phyloP scores from a whole-genome alignment of 2,113 vertebrate genomes.

The Smithornis capensis region DNA sequence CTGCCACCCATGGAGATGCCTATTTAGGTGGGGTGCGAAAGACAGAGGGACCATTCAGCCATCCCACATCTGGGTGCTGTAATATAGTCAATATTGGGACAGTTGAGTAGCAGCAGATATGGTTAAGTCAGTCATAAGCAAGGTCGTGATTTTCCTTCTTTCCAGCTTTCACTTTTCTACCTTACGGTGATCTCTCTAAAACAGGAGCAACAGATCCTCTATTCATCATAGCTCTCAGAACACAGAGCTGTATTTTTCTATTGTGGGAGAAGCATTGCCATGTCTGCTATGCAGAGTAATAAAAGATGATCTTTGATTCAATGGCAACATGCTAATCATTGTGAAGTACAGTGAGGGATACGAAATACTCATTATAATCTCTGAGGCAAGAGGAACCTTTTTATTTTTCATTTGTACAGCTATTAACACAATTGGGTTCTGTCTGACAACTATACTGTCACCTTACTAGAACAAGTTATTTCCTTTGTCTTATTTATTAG shows the following conservation, averaged over 20 bases:
- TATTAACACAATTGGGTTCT: neutral
- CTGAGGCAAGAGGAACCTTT: neutral
- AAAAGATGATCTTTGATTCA: neutral
- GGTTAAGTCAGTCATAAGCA: neutral
- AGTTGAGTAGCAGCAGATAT: neutral
- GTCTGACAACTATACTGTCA: neutral
- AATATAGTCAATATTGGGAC: neutral
- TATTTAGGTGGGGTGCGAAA: fast-evolving
- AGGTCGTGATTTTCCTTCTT: neutral
- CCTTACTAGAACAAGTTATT: neutral
- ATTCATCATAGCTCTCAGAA: neutral
- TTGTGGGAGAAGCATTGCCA: neutral
- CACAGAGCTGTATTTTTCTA: neutral
- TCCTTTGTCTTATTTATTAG: neutral
- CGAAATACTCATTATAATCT: neutral
- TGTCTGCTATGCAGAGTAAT: neutral
- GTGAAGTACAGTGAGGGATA: neutral
- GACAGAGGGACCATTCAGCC: neutral
- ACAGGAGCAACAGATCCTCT: neutral
- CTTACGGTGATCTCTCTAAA: neutral
- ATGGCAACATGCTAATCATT: neutral
- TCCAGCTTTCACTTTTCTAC: neutral
- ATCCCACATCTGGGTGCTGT: neutral
- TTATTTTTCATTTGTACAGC: neutral
- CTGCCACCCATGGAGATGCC: neutral